phyloP scores from a whole-genome alignment of 2,113 vertebrate genomes.

The Paramisgurnus dabryanus region DNA sequence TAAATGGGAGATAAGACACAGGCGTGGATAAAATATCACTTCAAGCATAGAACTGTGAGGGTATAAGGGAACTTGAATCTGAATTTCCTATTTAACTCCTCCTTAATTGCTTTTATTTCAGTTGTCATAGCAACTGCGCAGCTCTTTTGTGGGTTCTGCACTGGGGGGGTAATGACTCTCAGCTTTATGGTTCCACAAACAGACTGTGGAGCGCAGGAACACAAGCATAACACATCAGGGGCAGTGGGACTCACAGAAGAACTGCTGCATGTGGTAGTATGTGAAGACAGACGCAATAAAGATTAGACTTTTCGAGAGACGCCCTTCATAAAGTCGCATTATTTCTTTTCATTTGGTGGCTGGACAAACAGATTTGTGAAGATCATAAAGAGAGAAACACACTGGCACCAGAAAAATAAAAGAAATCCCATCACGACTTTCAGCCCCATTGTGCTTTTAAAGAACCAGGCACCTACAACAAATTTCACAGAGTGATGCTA shows the following conservation, averaged over 20 bases:
- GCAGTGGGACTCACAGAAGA: neutral
- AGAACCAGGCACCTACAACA: constrained; percentile 10
- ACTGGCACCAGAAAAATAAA: neutral
- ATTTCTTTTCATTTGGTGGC: neutral
- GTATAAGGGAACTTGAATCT: constrained; percentile 47
- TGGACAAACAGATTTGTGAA: neutral
- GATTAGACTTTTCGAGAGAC: neutral
- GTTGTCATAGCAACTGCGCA: constrained; percentile 65
- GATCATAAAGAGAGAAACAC: neutral
- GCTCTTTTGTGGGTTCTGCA: constrained; percentile 58
- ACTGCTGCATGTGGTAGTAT: constrained; percentile 2
- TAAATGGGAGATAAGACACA: constrained; percentile 27
- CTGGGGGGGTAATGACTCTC: constrained; percentile 46
- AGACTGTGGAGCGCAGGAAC: constrained; percentile 11
- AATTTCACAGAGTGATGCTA: constrained; percentile 19
- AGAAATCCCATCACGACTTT: constrained; percentile 9
- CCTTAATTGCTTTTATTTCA: constrained; percentile 62
- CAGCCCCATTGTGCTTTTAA: neutral
- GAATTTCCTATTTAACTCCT: constrained; percentile 50
- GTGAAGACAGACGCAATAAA: neutral
- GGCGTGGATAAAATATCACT: constrained; percentile 29
- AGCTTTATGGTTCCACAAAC: constrained; percentile 39
- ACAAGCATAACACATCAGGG: constrained; percentile 29
- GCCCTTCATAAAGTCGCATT: neutral
- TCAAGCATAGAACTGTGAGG: constrained; percentile 15